Evolutionary conservation across 2,888 invertebrate species (phyloP), one percentile per base, ranked within the genome.

Genomic region (Ametastegia equiseti): DNA sequence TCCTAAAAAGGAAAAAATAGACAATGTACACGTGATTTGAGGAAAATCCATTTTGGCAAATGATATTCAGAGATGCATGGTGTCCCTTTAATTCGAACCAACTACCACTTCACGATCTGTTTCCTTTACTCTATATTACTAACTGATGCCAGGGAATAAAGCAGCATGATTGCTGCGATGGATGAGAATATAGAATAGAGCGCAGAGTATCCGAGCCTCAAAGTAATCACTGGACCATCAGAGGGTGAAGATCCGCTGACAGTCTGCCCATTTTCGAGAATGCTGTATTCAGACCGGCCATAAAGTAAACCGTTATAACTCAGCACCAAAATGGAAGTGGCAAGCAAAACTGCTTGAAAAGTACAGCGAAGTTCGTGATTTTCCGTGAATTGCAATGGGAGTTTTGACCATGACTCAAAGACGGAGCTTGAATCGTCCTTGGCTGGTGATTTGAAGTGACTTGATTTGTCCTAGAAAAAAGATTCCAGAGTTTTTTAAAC

Each of bases 71-170:
- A 54, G 6, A 15, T n/a, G 54, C 15, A 6, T n/a, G n/a, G n/a
- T n/a, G n/a, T n/a, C n/a, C n/a, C n/a, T n/a, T n/a, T n/a, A 3
- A 54, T n/a, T 4, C 27, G 27, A 60, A 60, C 30, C 9, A 30
- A 30, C 13, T 63, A 11, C 33, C 13, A n/a, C 5, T 63, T n/a
- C 15, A n/a, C n/a, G n/a, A n/a, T n/a, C n/a, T n/a, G n/a, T n/a
- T n/a, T n/a, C n/a, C n/a, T n/a, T n/a, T n/a, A n/a, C n/a, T n/a
- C n/a, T n/a, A n/a, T n/a, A n/a, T n/a, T 45, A 85, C 88, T 89
- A 63, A 89, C 89, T 82, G 85, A 85, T 9, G 86, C 57, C 27
- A 89, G 80, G 11, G 89, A 89, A 83, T 87, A 88, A 6, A 87
- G 82, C 0, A 89, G 85, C 89, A 88, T 87, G 47, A 82, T 81